phyloP scores from a whole-genome alignment of 2,113 vertebrate genomes.

The Scomber japonicus region DNA sequence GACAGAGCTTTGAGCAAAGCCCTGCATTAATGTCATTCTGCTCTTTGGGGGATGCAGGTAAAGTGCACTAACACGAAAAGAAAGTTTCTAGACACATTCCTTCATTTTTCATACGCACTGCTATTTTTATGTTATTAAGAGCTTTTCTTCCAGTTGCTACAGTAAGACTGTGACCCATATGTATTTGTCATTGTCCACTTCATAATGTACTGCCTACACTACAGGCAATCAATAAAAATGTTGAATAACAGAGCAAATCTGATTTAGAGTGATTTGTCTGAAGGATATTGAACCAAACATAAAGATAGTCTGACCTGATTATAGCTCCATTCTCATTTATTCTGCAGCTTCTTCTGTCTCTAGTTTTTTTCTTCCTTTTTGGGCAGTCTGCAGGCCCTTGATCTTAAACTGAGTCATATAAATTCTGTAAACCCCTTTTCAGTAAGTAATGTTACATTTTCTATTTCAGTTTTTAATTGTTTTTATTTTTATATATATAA shows the following conservation, averaged over 20 bases:
- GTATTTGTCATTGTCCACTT: background rate
- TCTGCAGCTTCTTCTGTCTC: background rate
- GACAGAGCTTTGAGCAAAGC: background rate
- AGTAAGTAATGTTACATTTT: too few relatives aligned
- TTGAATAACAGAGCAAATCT: background rate
- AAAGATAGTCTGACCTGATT: background rate
- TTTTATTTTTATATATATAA: too few relatives aligned
- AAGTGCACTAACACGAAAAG: constrained; percentile 19
- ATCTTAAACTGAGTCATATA: too few relatives aligned
- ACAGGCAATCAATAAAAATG: background rate
- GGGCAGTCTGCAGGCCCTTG: background rate
- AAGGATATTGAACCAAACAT: background rate
- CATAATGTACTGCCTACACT: background rate
- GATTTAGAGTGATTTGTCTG: background rate
- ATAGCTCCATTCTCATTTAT: background rate
- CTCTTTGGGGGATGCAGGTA: background rate
- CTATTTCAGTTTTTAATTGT: too few relatives aligned
- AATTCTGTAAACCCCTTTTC: too few relatives aligned
- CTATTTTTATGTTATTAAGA: too few relatives aligned
- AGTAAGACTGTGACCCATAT: background rate
- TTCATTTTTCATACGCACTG: too few relatives aligned
- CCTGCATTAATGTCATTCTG: constrained; percentile 2
- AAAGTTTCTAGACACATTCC: background rate
- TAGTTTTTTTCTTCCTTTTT: background rate
- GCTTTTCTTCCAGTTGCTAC: too few relatives aligned